Percentiles rank a stretch among this genome's conserved stretches.
Conservation (phyloP, 2,113 vertebrate genomes). For the Brachyhypopomus gauderio region DNA sequence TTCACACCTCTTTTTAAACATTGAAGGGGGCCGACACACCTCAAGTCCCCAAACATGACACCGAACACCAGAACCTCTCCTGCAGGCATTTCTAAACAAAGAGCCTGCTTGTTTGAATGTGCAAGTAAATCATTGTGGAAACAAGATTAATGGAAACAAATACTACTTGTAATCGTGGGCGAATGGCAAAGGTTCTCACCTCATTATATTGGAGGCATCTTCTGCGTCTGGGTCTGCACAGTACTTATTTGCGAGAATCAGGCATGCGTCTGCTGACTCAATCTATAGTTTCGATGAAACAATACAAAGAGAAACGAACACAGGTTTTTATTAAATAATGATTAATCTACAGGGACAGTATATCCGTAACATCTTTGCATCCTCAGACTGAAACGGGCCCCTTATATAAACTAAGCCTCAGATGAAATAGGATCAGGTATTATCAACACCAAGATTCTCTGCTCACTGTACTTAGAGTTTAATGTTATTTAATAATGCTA, state of each 20-base stretch:
- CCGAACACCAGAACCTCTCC: neutral
- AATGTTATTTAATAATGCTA: too few species aligned
- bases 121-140: neutral
- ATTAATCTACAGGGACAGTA: too few species aligned
- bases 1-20: constrained; percentile 47
- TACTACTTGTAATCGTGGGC: neutral
- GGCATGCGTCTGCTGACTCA: constrained; percentile 96
- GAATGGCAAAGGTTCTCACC: constrained; percentile 70
- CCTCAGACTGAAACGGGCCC: too few species aligned
- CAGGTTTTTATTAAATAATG: constrained; percentile 12
- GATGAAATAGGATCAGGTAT: too few species aligned
- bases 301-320: constrained; percentile 8
- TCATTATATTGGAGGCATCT: constrained; percentile 99
- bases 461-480: too few species aligned
- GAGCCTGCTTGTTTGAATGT: neutral
- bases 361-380: too few species aligned
- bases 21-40: constrained; percentile 18
- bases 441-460: too few species aligned
- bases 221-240: constrained; percentile 98
- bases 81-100: constrained; percentile 1
- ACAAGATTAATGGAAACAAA: neutral
- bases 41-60: constrained; percentile 23
- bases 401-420: too few species aligned
- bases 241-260: constrained; percentile 99
- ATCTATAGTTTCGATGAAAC: constrained; percentile 75